Percentiles rank a stretch among this genome's conserved stretches.
Conservation (phyloP, 2,888 invertebrate species). For the Spialia ferax region DNA sequence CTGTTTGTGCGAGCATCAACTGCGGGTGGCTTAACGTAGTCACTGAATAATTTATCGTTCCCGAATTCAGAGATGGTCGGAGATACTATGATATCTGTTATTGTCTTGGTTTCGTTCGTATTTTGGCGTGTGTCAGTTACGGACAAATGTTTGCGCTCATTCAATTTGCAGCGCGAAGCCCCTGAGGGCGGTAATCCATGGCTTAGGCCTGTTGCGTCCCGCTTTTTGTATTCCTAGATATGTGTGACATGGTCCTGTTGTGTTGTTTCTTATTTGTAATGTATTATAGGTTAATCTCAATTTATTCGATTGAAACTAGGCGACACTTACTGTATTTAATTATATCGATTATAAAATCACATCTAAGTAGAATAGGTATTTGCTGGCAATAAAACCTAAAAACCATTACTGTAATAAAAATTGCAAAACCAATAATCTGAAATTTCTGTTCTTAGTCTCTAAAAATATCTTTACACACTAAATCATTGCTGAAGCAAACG, state of each 20-base stretch:
- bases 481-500: background rate
- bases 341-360: too few relatives aligned
- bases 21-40: slow-evolving; percentile 20
- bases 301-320: too few relatives aligned
- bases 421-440: too few relatives aligned
- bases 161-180: slow-evolving; percentile 82
- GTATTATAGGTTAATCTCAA: background rate
- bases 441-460: background rate
- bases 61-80: slow-evolving; percentile 6
- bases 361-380: too few relatives aligned
- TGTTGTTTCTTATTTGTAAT: slow-evolving; percentile 49
- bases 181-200: slow-evolving; percentile 75
- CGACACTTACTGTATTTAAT: too few relatives aligned
- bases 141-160: slow-evolving; percentile 73
- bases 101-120: slow-evolving; percentile 37
- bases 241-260: slow-evolving; percentile 45
- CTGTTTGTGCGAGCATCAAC: slow-evolving; percentile 28
- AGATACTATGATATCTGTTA: slow-evolving; percentile 8
- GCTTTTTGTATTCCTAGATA: slow-evolving; percentile 63
- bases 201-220: slow-evolving; percentile 79
- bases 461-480: background rate
- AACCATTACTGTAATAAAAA: too few relatives aligned
- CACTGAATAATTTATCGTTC: slow-evolving; percentile 26
- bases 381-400: too few relatives aligned
- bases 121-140: slow-evolving; percentile 50